Evolutionary conservation across 2,113 vertebrate species (phyloP).

Genomic region (Meles meles): DNA sequence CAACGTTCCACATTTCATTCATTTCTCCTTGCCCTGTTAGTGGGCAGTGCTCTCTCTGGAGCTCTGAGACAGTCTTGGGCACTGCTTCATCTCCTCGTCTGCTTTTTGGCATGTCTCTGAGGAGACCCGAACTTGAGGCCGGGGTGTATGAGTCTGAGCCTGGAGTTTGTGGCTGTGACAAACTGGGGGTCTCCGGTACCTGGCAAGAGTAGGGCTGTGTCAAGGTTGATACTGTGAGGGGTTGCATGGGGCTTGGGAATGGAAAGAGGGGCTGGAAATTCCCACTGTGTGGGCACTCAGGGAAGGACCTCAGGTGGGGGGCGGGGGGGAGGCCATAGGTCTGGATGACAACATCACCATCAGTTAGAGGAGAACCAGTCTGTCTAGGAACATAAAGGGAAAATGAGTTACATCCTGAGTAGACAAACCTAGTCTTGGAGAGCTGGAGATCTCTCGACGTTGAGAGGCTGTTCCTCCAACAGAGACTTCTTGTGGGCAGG

Average conservation of each 20-base stretch:
- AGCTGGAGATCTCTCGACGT: neutral
- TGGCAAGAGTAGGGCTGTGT: neutral
- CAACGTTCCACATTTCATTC: neutral
- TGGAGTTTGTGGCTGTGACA: neutral
- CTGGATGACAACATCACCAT: neutral
- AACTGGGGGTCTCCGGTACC: neutral
- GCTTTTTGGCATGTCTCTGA: neutral
- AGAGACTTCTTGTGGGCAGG: neutral
- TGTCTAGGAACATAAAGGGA: neutral
- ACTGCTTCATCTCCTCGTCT: neutral
- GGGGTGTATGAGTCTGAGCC: neutral
- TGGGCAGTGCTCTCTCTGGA: neutral
- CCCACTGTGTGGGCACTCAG: neutral
- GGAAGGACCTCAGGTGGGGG: rapidly evolving
- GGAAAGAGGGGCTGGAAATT: neutral
- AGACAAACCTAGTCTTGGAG: neutral
- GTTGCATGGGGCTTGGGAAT: neutral
- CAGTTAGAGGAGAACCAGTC: neutral
- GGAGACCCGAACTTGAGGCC: neutral
- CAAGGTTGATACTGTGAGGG: neutral
- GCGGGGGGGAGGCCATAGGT: rapidly evolving
- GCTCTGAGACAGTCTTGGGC: neutral
- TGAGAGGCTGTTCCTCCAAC: neutral
- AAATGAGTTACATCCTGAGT: neutral
- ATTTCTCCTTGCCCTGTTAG: neutral